Evolutionary conservation across 1,140 invertebrate species (phyloP).

Genomic region (Sarcophaga peregrina): DNA sequence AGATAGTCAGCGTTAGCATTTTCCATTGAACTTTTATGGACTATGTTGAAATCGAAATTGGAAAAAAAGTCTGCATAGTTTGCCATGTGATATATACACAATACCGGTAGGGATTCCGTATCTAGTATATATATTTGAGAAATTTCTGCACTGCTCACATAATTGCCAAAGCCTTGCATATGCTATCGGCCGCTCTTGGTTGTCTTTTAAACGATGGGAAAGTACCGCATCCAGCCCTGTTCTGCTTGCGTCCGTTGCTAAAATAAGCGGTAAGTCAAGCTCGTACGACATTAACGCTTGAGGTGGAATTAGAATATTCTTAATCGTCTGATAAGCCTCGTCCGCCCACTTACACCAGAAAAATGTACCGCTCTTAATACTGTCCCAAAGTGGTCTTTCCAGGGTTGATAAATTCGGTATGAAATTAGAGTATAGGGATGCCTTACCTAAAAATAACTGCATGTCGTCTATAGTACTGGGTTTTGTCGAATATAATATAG

Average conservation of each 20-base stretch:
- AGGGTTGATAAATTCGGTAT: slow-evolving; percentile 25
- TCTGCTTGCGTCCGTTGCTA: slow-evolving; percentile 29
- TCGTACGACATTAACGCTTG: slow-evolving; percentile 24
- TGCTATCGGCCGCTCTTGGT: slow-evolving; percentile 27
- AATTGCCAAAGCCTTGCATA: slow-evolving; percentile 10
- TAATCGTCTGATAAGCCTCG: not conserved
- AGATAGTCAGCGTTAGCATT: slow-evolving; percentile 54
- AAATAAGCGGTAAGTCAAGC: slow-evolving; percentile 3
- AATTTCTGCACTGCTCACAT: too few relatives aligned
- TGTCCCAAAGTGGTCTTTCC: not conserved
- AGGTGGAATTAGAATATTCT: not conserved
- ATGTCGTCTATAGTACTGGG: not conserved
- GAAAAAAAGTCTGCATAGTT: slow-evolving; percentile 49
- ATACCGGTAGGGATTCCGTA: slow-evolving; percentile 16
- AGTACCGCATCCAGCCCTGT: not conserved
- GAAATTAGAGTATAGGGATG: not conserved
- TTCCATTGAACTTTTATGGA: slow-evolving; percentile 46
- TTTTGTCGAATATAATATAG: not conserved
- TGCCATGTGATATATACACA: slow-evolving; percentile 7
- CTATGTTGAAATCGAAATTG: slow-evolving; percentile 48
- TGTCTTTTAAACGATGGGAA: slow-evolving; percentile 18
- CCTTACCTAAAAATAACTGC: slow-evolving; percentile 29
- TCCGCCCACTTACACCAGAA: not conserved
- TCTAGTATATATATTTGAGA: too few relatives aligned
- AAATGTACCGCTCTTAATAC: not conserved